Conservation (phyloP, 92 coral and sea anemone genomes). For the Epizoanthus rinbou region DNA sequence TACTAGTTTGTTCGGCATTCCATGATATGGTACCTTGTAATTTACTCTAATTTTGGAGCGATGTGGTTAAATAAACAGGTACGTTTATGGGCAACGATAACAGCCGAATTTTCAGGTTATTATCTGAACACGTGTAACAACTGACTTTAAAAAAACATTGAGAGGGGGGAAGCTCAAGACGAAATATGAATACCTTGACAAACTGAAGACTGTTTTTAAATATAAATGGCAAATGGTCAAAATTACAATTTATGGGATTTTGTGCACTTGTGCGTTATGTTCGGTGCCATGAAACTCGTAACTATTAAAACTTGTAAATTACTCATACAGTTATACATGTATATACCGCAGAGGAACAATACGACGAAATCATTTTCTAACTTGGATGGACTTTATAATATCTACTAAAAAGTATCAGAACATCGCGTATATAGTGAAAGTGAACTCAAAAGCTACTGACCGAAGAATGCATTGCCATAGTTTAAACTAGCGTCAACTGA, state of each 20-base stretch:
- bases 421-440: neutral
- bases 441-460: too few relatives aligned
- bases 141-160: neutral
- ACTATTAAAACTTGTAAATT: too few relatives aligned
- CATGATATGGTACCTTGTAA: constrained; percentile 34
- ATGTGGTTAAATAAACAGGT: neutral
- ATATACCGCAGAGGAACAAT: too few relatives aligned
- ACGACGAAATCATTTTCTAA: too few relatives aligned
- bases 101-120: neutral
- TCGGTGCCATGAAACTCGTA: too few relatives aligned
- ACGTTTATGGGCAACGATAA: constrained; percentile 24
- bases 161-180: neutral
- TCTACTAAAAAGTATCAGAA: neutral
- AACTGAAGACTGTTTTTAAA: neutral
- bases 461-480: too few relatives aligned
- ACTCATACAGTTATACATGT: too few relatives aligned
- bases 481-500: too few relatives aligned
- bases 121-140: constrained; percentile 4
- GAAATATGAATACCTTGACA: neutral
- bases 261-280: too few relatives aligned
- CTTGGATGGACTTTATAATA: neutral
- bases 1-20: constrained; percentile 19
- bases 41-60: constrained; percentile 39
- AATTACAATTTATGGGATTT: neutral
- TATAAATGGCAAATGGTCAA: neutral